Percentiles rank a stretch among this genome's conserved stretches.
These are phyloP conservation scores for Dusona sp. DNA, from an alignment of 2,888 invertebrate genomes.

Conservation along the genomic window DNA sequence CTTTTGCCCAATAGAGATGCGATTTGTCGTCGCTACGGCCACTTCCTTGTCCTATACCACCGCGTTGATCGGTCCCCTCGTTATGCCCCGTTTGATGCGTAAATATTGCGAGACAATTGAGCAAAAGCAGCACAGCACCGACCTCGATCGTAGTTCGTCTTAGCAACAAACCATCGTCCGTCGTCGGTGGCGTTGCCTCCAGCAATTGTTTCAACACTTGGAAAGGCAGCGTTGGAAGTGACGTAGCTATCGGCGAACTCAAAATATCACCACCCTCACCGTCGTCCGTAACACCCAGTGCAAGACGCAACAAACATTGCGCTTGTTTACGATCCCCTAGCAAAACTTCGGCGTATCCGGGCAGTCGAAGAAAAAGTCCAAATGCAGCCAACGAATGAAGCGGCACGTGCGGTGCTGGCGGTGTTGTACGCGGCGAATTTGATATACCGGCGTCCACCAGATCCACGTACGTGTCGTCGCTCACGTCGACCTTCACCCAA, in stretches of 20 bases:
- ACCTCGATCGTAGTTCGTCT: conserved; percentile 92
- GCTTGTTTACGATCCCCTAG: conserved; percentile 94
- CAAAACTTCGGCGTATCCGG: conserved; percentile 95
- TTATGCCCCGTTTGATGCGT: conserved; percentile 90
- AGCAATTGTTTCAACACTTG: conserved; percentile 91
- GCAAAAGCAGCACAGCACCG: conserved; percentile 93
- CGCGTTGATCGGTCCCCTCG: conserved; percentile 83
- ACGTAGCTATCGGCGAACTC: conserved; percentile 88
- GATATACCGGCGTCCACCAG: conserved; percentile 86
- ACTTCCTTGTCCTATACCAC: conserved; percentile 76
- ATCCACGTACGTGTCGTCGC: conserved; percentile 88
- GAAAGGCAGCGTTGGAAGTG: conserved; percentile 91
- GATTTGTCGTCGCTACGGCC: conserved; percentile 88
- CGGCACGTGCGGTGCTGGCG: conserved; percentile 89
- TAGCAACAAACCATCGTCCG: conserved; percentile 91
- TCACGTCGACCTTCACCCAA: conserved; percentile 88
- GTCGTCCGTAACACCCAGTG: conserved; percentile 96
- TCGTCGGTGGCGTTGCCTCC: conserved; percentile 90
- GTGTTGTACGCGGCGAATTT: conserved; percentile 85
- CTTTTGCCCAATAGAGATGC: conserved; percentile 97
- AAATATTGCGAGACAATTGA: conserved; percentile 95
- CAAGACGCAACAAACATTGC: conserved; percentile 93
- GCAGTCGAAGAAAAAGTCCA: conserved; percentile 94
- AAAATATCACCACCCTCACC: conserved; percentile 95
- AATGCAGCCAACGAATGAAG: conserved; percentile 97